A percentile compares a stretch with the other conserved stretches of the same genome.
Conservation (phyloP, 2,888 invertebrate genomes). For the Sialis lutaria region DNA sequence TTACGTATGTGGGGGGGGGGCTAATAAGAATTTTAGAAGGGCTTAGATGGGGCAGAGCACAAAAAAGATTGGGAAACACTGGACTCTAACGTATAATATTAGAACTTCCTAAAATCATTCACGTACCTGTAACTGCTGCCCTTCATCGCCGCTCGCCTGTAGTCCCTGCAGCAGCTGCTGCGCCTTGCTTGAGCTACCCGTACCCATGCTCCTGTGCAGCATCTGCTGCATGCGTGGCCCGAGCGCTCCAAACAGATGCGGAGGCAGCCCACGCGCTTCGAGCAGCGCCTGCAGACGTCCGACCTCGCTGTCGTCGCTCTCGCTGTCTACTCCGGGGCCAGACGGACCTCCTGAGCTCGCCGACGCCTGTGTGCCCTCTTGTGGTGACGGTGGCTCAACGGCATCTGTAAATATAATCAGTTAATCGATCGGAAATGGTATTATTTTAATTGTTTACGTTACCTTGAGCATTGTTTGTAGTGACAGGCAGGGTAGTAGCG, state of each 20-base stretch:
- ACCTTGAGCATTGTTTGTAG: constrained; percentile 1
- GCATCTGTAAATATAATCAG: constrained; percentile 15
- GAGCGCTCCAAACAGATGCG: constrained; percentile 87
- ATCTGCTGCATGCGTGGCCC: constrained; percentile 95
- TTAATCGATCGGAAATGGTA: constrained; percentile 4
- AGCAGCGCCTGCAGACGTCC: constrained; percentile 86
- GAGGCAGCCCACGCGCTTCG: constrained; percentile 90
- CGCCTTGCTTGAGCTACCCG: constrained; percentile 75
- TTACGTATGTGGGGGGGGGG: too few relatives aligned
- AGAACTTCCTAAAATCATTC: too few relatives aligned
- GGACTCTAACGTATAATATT: too few relatives aligned
- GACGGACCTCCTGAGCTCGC: constrained; percentile 19
- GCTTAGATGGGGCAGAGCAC: too few relatives aligned
- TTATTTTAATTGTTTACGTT: too few relatives aligned
- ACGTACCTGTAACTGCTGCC: constrained; percentile 66
- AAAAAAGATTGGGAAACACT: too few relatives aligned
- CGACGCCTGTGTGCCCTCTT: constrained; percentile 24
- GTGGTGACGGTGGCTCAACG: constrained; percentile 24
- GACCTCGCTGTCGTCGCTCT: constrained; percentile 87
- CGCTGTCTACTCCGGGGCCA: constrained; percentile 40
- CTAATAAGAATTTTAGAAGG: too few relatives aligned
- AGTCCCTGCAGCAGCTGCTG: constrained; percentile 83
- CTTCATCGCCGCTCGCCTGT: constrained; percentile 87
- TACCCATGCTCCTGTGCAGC: constrained; percentile 84
- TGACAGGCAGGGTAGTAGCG: background rate